Evolutionary conservation across 2,888 invertebrate genomes (phyloP), one percentile per base, ranked within the genome.

Genomic region (Drosophila subquinaria): DNA sequence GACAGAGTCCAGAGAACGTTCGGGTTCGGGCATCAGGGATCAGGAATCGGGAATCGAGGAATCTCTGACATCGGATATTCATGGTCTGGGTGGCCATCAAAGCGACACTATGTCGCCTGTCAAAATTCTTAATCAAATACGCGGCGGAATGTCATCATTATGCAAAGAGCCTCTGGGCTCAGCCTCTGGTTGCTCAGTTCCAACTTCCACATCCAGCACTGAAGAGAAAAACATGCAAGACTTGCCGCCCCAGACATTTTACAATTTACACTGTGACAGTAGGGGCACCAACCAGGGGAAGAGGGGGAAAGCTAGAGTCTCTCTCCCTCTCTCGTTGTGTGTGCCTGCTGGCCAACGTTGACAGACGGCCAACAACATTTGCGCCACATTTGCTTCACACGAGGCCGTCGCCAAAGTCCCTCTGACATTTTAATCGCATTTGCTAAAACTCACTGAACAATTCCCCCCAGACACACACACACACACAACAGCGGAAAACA

Each of bases 381-480:
- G 80, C 78, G 83, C 79, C 82, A 78, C 84, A 84, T 84, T 84
- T 84, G 71, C 87, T 85, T 84, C 82, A 84, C 89, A 79, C 82
- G 79, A 73, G 67, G 78, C 79, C 79, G 81, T 82, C 88, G 62
- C 76, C 79, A 89, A 90, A 89, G 91, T 86, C 90, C 81, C 69
- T 60, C 70, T 83, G 92, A 92, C 91, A 92, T 91, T 91, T 92
- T 91, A 91, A 91, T 91, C 91, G 91, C 91, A 92, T 91, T 91
- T 91, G 90, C 92, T 90, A 81, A 92, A 90, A 91, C 89, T 89
- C 91, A 91, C 75, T 92, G 91, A 92, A 82, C 92, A 91, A 90
- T 91, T 91, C 91, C 77, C 75, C 78, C 81, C 59, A 52, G 64
- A 67, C 59, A 62, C 50, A 45, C 36, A 60, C 42, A 62, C 23